Evolutionary conservation across 2,888 invertebrate species (phyloP), one percentile per base, ranked within the genome.

Genomic region (Mystacides longicornis): DNA sequence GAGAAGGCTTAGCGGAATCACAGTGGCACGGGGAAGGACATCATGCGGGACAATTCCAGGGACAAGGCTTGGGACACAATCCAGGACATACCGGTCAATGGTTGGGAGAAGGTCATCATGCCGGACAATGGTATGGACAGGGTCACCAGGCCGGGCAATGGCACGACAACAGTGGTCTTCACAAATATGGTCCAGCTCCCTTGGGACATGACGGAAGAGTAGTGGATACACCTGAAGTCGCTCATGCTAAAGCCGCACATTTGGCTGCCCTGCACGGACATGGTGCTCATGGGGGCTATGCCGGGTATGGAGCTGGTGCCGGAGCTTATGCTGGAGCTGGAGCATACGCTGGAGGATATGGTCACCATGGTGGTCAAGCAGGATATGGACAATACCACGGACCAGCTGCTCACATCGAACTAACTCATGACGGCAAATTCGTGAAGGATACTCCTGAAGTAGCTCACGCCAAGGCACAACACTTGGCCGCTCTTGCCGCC

Each of bases 161-260:
- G 19, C 45, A 45, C 20, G 45, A 19, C 4, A 3, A 23, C 33
- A 19, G 47, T 16, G 56, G 56, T 3, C 46, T 67, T 52, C 66
- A 68, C 64, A 68, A 68, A 33, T 63, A 63, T 42, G 56, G 56
- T 22, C 46, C 56, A 3, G 57, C 56, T n/a, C 60, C 51, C 21
- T 45, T 56, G 45, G 78, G 80, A 18, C 79, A 79, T 57, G 77
- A 77, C 64, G 77, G 77, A 27, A 20, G 75, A 66, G 81, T 81
- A 67, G 73, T 80, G 64, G 81, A 81, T 68, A 81, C 80, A 47
- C 81, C 80, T 57, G 82, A 81, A 68, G 82, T 82, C 43, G 80
- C 81, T 23, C 48, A 48, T 49, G 58, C 58, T 19, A 58, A 58
- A 43, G 52, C 58, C n/a, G 58, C 55, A n/a, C 52, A 55, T 49